These are phyloP conservation scores for Borostomias antarcticus DNA, from an alignment of 2,797 vertebrate genomes.

Conservation along the genomic window DNA sequence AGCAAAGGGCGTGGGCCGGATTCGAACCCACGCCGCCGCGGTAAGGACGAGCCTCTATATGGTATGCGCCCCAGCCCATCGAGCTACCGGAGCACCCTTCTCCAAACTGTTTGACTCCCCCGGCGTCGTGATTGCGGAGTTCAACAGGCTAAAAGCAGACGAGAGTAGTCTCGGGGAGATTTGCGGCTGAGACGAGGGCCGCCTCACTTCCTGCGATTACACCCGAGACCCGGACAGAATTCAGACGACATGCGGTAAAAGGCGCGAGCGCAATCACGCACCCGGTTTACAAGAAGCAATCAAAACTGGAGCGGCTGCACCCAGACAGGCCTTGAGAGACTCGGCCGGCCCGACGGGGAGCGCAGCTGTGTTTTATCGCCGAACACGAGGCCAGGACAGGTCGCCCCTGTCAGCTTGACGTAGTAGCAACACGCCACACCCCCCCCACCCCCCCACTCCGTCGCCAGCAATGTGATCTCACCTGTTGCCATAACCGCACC, in stretches of 20 bases:
- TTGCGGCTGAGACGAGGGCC: conserved; percentile 8
- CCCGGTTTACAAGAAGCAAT: background rate
- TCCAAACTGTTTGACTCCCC: no score
- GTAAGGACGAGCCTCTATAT: no score
- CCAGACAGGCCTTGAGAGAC: background rate
- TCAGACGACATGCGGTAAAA: conserved; percentile 7
- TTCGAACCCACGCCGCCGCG: no score
- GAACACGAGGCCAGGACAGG: conserved; percentile 15
- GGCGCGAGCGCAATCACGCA: background rate
- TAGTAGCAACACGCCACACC: conserved; percentile 31
- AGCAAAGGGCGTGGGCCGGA: no score
- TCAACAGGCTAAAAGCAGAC: no score
- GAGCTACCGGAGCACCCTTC: no score
- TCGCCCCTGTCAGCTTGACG: conserved; percentile 38
- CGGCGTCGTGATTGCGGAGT: no score
- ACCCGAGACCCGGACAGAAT: background rate
- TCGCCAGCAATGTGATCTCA: conserved; percentile 15
- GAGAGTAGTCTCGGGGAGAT: conserved; percentile 27
- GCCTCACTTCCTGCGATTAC: conserved; percentile 29
- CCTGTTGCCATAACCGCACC: background rate
- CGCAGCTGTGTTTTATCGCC: background rate
- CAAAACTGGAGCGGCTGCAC: background rate
- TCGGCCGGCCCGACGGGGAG: background rate
- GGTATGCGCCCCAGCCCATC: no score
- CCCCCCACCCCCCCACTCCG: conserved; percentile 31